These are phyloP conservation scores for Lichenostomus cassidix DNA, from an alignment of 2,113 vertebrate species.

Conservation along the genomic window DNA sequence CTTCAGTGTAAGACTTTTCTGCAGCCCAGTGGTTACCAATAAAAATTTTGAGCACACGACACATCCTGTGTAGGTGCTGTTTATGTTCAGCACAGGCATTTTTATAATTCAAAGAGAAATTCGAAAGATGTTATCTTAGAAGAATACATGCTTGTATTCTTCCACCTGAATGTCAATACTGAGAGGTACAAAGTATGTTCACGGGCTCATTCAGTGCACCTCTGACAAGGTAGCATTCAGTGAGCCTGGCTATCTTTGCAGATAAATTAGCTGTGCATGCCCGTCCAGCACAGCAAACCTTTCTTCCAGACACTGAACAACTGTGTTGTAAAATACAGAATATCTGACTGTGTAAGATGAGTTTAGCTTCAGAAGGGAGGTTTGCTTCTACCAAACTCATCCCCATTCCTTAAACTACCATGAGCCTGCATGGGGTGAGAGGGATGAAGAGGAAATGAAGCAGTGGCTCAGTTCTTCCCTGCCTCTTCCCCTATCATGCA, in stretches of 20 bases:
- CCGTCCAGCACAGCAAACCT: not conserved
- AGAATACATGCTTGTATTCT: not conserved
- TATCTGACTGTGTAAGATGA: not conserved
- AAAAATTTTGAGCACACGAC: not conserved
- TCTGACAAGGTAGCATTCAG: not conserved
- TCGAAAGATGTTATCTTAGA: not conserved
- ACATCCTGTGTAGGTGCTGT: not conserved
- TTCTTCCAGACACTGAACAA: not conserved
- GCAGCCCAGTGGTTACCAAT: not conserved
- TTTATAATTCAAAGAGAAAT: not conserved
- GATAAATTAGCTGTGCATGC: not conserved
- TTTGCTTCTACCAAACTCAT: not conserved
- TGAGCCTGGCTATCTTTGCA: not conserved
- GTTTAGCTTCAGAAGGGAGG: not conserved
- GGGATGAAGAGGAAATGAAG: not conserved
- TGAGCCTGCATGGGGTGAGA: not conserved
- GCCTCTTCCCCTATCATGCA: not conserved
- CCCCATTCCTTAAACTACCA: not conserved
- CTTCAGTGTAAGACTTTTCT: not conserved
- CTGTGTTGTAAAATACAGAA: not conserved
- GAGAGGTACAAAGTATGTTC: not conserved
- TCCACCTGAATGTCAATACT: not conserved
- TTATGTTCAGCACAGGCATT: not conserved
- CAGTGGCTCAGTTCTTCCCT: not conserved
- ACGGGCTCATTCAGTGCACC: not conserved